A percentile compares a stretch with the other conserved stretches of the same genome.
Evolutionary conservation across 2,888 invertebrate genomes (phyloP).

Genomic region (Scotopteryx bipunctaria): DNA sequence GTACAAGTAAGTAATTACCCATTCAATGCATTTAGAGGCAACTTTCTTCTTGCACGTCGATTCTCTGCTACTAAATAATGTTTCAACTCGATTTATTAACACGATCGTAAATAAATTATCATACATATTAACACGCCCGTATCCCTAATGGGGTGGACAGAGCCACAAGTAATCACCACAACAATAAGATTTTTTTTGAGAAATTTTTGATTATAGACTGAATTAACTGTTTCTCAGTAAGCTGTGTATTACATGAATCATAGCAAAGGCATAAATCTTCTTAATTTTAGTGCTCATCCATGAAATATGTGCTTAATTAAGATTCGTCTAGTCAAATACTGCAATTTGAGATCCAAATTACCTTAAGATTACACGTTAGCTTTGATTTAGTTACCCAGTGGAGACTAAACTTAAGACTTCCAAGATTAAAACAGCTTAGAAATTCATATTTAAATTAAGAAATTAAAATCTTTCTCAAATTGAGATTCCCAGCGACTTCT

Average conservation of each 20-base stretch:
- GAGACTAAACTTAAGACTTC: slow-evolving; percentile 1
- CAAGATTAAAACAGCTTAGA: slow-evolving; percentile 4
- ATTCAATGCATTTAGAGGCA: too few relatives aligned
- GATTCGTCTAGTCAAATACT: slow-evolving; percentile 24
- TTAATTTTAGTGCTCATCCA: slow-evolving; percentile 33
- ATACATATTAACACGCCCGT: too few relatives aligned
- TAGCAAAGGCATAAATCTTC: slow-evolving; percentile 33
- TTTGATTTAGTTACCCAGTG: slow-evolving; percentile 18
- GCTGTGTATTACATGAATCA: slow-evolving; percentile 26
- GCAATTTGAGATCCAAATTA: slow-evolving; percentile 25
- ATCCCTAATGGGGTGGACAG: too few relatives aligned
- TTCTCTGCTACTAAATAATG: too few relatives aligned
- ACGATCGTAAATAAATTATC: too few relatives aligned
- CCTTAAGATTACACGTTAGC: slow-evolving; percentile 18
- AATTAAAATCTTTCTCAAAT: slow-evolving; percentile 1
- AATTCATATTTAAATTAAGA: slow-evolving; percentile 4
- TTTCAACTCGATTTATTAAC: too few relatives aligned
- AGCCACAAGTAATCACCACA: too few relatives aligned
- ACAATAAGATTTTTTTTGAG: too few relatives aligned
- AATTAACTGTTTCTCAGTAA: slow-evolving; percentile 1
- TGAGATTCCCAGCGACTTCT: neutral
- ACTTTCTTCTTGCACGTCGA: too few relatives aligned
- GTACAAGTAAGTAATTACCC: too few relatives aligned
- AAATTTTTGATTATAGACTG: neutral
- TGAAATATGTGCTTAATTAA: slow-evolving; percentile 37